phyloP scores from a whole-genome alignment of 2,888 invertebrate species.

The Folsomia candida region DNA sequence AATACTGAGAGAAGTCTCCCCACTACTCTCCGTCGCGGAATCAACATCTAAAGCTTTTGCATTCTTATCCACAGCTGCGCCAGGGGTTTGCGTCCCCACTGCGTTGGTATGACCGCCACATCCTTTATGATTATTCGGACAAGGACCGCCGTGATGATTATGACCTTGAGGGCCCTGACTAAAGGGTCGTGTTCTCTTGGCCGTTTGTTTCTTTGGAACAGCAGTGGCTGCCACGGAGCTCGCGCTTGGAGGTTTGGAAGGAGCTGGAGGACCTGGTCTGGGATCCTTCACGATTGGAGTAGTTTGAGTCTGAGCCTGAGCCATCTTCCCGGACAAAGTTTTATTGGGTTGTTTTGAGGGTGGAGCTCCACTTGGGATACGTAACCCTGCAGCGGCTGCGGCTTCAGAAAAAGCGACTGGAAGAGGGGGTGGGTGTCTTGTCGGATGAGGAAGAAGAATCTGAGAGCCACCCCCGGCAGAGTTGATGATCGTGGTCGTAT shows the following conservation, averaged over 20 bases:
- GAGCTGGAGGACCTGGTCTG: slow-evolving; percentile 24
- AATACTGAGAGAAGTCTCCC: slow-evolving; percentile 95
- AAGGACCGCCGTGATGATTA: slow-evolving; percentile 14
- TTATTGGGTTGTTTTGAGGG: slow-evolving; percentile 21
- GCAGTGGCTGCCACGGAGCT: slow-evolving; percentile 17
- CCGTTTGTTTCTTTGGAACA: slow-evolving; percentile 44
- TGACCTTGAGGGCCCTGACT: slow-evolving; percentile 39
- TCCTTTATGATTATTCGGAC: slow-evolving; percentile 10
- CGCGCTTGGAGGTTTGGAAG: slow-evolving; percentile 8
- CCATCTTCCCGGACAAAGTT: background rate
- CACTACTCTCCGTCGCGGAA: slow-evolving; percentile 96
- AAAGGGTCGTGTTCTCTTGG: slow-evolving; percentile 48
- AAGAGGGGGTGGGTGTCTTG: slow-evolving; percentile 55
- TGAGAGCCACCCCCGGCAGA: slow-evolving; percentile 38
- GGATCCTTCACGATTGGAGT: slow-evolving; percentile 46
- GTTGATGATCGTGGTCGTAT: slow-evolving; percentile 47
- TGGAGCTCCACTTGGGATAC: slow-evolving; percentile 42
- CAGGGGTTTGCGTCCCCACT: slow-evolving; percentile 43
- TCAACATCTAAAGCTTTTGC: slow-evolving; percentile 73
- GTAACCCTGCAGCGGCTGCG: slow-evolving; percentile 55
- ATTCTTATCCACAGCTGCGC: slow-evolving; percentile 33
- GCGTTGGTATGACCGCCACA: slow-evolving; percentile 3
- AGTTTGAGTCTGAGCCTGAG: background rate
- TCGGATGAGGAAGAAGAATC: slow-evolving; percentile 42
- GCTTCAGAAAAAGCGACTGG: slow-evolving; percentile 52